A percentile compares a stretch with the other conserved stretches of the same genome.
phyloP scores from a whole-genome alignment of 2,113 vertebrate genomes.

The Cyprinus carpio region DNA sequence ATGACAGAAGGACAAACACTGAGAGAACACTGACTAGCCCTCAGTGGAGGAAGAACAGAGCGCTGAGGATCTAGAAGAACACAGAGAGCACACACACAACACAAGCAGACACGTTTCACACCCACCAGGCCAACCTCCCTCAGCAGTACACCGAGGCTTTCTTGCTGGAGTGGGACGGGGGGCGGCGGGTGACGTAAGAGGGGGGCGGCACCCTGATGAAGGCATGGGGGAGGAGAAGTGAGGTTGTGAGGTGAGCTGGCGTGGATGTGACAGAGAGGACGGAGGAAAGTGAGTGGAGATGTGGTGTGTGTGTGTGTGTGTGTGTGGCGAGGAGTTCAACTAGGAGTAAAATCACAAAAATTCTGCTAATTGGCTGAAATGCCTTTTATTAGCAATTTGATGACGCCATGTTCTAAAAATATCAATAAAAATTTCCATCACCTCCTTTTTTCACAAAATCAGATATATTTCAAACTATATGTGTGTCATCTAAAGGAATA shows the following conservation, averaged over 20 bases:
- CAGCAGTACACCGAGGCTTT: constrained; percentile 69
- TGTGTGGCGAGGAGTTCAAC: neutral
- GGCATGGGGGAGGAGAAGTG: constrained; percentile 65
- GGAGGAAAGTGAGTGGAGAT: neutral
- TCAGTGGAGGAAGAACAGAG: constrained; percentile 32
- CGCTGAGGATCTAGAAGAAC: constrained; percentile 38
- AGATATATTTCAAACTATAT: too few relatives aligned
- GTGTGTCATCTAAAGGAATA: too few relatives aligned
- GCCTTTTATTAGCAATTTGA: too few relatives aligned
- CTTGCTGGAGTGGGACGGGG: constrained; percentile 67
- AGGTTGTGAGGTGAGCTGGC: constrained; percentile 60
- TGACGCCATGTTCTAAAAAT: too few relatives aligned
- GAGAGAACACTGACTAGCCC: neutral
- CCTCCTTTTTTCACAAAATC: too few relatives aligned
- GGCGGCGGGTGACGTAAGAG: constrained; percentile 62
- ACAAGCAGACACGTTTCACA: constrained; percentile 56
- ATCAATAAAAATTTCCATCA: too few relatives aligned
- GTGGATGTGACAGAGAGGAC: constrained; percentile 31
- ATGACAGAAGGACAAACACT: neutral
- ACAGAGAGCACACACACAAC: neutral
- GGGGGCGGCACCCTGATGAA: constrained; percentile 72
- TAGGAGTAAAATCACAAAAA: neutral
- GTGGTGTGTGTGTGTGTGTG: neutral
- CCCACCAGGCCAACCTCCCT: constrained; percentile 68
- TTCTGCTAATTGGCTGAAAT: too few relatives aligned